Conservation (phyloP, 2,797 vertebrate species). For the Trachops cirrhosus region DNA sequence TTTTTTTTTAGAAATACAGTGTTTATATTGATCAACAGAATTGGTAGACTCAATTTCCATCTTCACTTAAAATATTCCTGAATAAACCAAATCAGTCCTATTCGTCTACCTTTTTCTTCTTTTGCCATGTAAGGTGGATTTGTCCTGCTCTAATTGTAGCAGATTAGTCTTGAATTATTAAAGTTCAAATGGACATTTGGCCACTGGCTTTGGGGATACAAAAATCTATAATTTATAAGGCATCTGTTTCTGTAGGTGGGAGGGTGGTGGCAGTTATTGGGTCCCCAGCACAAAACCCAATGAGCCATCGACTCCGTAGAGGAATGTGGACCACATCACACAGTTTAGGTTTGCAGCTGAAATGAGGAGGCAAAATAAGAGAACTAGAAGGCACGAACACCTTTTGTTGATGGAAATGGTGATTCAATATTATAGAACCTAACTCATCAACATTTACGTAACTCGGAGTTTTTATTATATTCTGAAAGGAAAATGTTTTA, state of each 20-base stretch:
- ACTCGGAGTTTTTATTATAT: constrained; percentile 9
- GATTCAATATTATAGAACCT: background rate
- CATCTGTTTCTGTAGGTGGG: constrained; percentile 69
- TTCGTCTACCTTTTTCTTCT: constrained; percentile 51
- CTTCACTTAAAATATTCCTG: constrained; percentile 47
- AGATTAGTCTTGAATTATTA: constrained; percentile 80
- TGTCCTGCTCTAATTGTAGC: constrained; percentile 57
- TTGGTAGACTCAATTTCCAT: background rate
- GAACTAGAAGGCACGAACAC: background rate
- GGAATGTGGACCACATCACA: background rate
- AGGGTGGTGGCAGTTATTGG: constrained; percentile 57
- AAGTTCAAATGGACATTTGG: constrained; percentile 75
- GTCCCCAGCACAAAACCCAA: constrained; percentile 61
- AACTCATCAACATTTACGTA: constrained; percentile 29
- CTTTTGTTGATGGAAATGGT: background rate
- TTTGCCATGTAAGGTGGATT: constrained; percentile 52
- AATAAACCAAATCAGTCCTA: constrained; percentile 53
- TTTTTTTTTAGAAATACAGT: background rate
- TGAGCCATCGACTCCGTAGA: background rate
- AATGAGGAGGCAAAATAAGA: background rate
- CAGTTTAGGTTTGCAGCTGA: background rate
- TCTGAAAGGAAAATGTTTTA: constrained; percentile 27
- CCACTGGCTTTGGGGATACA: constrained; percentile 74
- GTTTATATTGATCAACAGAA: background rate
- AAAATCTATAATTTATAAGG: constrained; percentile 81